These are phyloP conservation scores for Caenorhabditis brenneri DNA, from an alignment of 1,140 invertebrate genomes.

Conservation along the genomic window DNA sequence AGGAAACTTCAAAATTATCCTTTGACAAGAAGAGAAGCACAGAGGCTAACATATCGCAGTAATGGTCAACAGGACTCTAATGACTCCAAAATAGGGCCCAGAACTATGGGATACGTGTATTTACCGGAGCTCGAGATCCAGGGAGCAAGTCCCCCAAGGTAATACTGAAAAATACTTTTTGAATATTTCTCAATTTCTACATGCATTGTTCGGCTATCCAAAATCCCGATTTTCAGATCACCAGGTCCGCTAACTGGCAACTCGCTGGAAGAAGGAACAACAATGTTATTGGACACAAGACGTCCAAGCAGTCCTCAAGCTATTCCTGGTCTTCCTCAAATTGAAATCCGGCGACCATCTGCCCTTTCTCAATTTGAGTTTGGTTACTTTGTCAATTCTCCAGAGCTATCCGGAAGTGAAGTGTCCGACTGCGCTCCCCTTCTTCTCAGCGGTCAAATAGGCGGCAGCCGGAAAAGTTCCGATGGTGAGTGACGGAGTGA, in stretches of 20 bases:
- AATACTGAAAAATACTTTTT: no score
- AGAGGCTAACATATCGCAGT: constrained; percentile 63
- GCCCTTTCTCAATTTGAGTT: constrained; percentile 71
- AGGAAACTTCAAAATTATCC: constrained; percentile 70
- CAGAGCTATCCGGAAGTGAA: constrained; percentile 64
- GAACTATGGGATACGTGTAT: constrained; percentile 63
- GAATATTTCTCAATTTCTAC: no score
- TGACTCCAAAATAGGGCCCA: constrained; percentile 53
- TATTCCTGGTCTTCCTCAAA: constrained; percentile 68
- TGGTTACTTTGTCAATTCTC: constrained; percentile 70
- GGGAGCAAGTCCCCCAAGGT: constrained; percentile 68
- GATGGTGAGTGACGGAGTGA: constrained; percentile 59
- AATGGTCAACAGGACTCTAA: constrained; percentile 67
- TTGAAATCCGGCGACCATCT: constrained; percentile 69
- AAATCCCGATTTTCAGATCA: constrained; percentile 51
- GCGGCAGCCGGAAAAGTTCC: constrained; percentile 67
- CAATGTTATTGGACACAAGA: constrained; percentile 50
- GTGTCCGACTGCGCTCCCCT: constrained; percentile 70
- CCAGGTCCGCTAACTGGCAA: constrained; percentile 46
- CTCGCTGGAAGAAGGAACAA: constrained; percentile 49
- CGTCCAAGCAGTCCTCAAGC: constrained; percentile 68
- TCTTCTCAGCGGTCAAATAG: constrained; percentile 57
- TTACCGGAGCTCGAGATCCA: constrained; percentile 69
- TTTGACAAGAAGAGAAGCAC: constrained; percentile 66
- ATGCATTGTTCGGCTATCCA: no score